These are phyloP conservation scores for Pampusana beccarii DNA, from an alignment of 2,113 vertebrate species.

Conservation along the genomic window DNA sequence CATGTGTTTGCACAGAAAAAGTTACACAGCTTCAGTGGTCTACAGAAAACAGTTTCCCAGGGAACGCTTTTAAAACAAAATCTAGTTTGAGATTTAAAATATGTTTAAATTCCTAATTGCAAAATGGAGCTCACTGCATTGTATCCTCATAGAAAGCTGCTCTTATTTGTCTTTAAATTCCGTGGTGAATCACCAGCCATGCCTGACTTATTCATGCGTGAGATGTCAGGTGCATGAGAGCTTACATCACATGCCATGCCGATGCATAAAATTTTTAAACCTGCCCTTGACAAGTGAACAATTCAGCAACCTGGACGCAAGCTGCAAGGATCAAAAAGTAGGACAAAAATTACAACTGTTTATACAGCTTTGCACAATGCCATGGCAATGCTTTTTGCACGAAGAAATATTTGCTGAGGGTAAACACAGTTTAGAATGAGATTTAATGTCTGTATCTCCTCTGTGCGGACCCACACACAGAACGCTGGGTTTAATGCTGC, in stretches of 20 bases:
- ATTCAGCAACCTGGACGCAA: slow-evolving; percentile 43
- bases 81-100: background rate
- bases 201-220: slow-evolving; percentile 34
- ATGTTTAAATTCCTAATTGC: background rate
- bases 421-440: slow-evolving; percentile 48
- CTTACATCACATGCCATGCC: slow-evolving; percentile 54
- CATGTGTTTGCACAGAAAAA: background rate
- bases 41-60: background rate
- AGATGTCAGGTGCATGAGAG: slow-evolving; percentile 61
- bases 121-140: background rate
- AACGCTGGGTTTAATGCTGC: background rate
- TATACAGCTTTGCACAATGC: slow-evolving; percentile 40
- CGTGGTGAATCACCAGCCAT: slow-evolving; percentile 9
- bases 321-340: slow-evolving; percentile 58
- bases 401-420: slow-evolving; percentile 46
- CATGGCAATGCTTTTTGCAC: slow-evolving; percentile 13
- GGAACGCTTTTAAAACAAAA: background rate
- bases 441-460: slow-evolving; percentile 29
- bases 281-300: slow-evolving; percentile 64
- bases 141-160: background rate
- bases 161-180: slow-evolving; percentile 42
- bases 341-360: slow-evolving; percentile 59
- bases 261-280: slow-evolving; percentile 65
- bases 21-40: background rate
- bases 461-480: background rate